Base-by-base conservation (phyloP, 2,113 vertebrate species). In the Salvelinus alpinus region DNA sequence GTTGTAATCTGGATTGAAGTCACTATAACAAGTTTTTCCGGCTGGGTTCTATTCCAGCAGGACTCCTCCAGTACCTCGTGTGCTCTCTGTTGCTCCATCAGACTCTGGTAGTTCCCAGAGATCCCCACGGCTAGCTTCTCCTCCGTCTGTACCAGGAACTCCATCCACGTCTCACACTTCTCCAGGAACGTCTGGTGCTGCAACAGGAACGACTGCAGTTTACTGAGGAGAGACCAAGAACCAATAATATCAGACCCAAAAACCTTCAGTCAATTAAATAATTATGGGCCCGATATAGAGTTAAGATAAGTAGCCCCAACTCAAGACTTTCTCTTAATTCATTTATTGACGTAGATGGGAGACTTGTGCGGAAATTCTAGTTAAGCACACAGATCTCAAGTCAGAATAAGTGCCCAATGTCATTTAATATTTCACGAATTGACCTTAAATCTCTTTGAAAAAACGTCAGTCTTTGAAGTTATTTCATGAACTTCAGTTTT, bases 151-250 rank as follows among this genome's bases (percentile, higher is more conserved):
- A 96, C 91, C 85, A 99, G 87, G 84, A 99, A 97, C 88, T 99
- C 96, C 98, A 99, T 98, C 98, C 97, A 99, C 0, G 96, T 96
- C 78, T 98, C 97, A 89, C 98, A 99, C 82, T 99, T 99, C 89
- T 99, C 97, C 88, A 98, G 89, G 91, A 99, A 99, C 24, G 96
- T 99, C 87, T 99, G 98, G 78, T 98, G 96, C 88, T 97, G 97
- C 66, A 99, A 94, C 87, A 98, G 85, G 90, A 96, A 96, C 18
- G 97, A 97, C 87, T 99, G 98, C 22, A 99, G 90, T 80, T 99
- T 97, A 90, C 98, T 99, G 92, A 75, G 78, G 78, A 64, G 74
- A 79, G 20, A 59, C 25, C 1, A 78, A 81, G 77, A 11, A 75
- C 24, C 31, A 64, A 4, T 38, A 18, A 24, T n/a, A 64, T n/a